Conservation (phyloP, 1,140 invertebrate genomes). For the Lasaia peninsularis region DNA sequence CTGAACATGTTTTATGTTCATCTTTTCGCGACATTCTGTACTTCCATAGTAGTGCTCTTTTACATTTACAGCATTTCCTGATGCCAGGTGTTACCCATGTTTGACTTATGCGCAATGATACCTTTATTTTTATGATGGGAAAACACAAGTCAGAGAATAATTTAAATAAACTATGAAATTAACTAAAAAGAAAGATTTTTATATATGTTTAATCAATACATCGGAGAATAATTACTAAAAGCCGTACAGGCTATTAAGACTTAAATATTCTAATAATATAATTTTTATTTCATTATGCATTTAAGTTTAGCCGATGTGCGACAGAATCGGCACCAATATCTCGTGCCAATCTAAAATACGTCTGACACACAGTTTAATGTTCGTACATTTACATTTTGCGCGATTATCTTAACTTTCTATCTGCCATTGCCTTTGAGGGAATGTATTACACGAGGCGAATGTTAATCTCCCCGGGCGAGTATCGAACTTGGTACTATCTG, state of each 20-base stretch:
- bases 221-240: too few species aligned
- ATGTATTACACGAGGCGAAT: slow-evolving; percentile 2
- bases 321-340: too few species aligned
- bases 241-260: too few species aligned
- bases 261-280: too few species aligned
- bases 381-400: slow-evolving; percentile 3
- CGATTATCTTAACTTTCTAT: slow-evolving; percentile 6
- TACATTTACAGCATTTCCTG: not conserved
- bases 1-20: not conserved
- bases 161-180: not conserved
- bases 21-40: slow-evolving; percentile 1
- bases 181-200: too few species aligned
- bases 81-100: not conserved
- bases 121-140: not conserved
- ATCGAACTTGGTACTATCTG: slow-evolving; percentile 4
- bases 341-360: slow-evolving; percentile 2
- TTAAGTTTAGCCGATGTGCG: too few species aligned
- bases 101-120: not conserved
- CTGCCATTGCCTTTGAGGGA: slow-evolving; percentile 1
- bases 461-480: not conserved
- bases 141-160: not conserved
- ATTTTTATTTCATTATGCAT: too few species aligned
- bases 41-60: not conserved
- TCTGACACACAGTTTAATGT: slow-evolving; percentile 1
- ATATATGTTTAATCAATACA: too few species aligned